phyloP scores from a whole-genome alignment of 2,113 vertebrate genomes.

The Ameiurus melas region DNA sequence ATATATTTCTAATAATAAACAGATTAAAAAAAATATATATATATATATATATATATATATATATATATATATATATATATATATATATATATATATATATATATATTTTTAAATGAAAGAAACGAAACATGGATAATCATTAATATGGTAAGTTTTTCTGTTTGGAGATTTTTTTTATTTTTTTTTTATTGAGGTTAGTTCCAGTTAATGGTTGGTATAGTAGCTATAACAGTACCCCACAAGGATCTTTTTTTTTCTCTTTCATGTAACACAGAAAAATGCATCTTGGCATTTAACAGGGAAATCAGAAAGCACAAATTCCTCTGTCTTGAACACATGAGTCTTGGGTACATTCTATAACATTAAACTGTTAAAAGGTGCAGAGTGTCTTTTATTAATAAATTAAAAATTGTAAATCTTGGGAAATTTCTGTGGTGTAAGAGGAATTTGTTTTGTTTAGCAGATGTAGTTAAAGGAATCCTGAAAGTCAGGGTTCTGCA shows the following conservation, averaged over 20 bases:
- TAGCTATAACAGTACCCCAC: no score
- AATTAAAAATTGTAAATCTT: neutral
- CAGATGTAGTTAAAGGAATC: neutral
- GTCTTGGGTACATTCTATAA: neutral
- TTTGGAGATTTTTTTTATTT: neutral
- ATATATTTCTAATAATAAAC: no score
- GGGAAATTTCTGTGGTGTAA: neutral
- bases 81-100: no score
- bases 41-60: no score
- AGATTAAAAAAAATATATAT: no score
- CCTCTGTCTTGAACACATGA: no score
- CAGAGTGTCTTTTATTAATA: neutral
- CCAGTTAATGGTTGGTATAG: no score
- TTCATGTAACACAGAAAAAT: neutral
- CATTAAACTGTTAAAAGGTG: neutral
- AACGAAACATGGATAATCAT: neutral
- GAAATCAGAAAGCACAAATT: neutral
- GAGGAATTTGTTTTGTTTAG: neutral
- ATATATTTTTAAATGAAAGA: no score
- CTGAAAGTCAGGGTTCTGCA: neutral
- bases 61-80: no score
- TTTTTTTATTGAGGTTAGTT: neutral
- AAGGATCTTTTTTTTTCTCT: neutral
- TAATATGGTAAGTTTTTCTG: neutral
- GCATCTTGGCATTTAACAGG: neutral